A percentile compares a stretch with the other conserved stretches of the same genome.
Evolutionary conservation across 2,113 vertebrate genomes (phyloP).

Genomic region (Dromiciops gliroides): DNA sequence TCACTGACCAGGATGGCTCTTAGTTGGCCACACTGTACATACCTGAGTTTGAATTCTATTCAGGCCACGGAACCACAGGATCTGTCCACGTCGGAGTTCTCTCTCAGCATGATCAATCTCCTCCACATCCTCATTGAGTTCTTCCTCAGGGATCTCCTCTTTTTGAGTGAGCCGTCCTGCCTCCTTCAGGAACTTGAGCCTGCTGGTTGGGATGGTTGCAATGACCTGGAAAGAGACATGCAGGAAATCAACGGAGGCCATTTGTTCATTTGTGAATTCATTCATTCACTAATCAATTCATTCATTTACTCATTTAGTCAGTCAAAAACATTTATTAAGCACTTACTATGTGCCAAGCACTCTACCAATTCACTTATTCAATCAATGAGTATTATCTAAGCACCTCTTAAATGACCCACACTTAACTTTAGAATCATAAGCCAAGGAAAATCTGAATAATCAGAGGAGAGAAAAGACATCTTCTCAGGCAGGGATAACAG

Average conservation of each 20-base stretch:
- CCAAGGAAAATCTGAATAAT: not conserved
- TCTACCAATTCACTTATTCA: not conserved
- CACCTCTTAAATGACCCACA: not conserved
- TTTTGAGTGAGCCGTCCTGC: conserved; percentile 95
- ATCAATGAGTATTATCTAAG: not conserved
- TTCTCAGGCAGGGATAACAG: not conserved
- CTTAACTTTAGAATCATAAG: not conserved
- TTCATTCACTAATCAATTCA: not conserved
- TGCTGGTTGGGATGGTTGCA: conserved; percentile 93
- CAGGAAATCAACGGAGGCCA: not conserved
- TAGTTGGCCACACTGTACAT: conserved; percentile 58
- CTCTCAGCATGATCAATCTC: conserved; percentile 98
- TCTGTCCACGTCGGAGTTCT: conserved; percentile 96
- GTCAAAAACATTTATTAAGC: not conserved
- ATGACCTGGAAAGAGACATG: conserved; percentile 88
- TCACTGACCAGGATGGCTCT: not conserved
- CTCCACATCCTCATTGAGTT: conserved; percentile 95
- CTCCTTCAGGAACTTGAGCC: conserved; percentile 94
- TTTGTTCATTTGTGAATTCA: not conserved
- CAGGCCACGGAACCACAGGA: conserved; percentile 98
- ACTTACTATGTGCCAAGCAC: not conserved
- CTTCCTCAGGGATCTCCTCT: conserved; percentile 95
- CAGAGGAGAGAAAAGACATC: not conserved
- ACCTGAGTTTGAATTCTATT: conserved; percentile 99
- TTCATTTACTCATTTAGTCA: not conserved